Evolutionary conservation across 2,797 vertebrate species (phyloP).

Genomic region (Poecilia picta): DNA sequence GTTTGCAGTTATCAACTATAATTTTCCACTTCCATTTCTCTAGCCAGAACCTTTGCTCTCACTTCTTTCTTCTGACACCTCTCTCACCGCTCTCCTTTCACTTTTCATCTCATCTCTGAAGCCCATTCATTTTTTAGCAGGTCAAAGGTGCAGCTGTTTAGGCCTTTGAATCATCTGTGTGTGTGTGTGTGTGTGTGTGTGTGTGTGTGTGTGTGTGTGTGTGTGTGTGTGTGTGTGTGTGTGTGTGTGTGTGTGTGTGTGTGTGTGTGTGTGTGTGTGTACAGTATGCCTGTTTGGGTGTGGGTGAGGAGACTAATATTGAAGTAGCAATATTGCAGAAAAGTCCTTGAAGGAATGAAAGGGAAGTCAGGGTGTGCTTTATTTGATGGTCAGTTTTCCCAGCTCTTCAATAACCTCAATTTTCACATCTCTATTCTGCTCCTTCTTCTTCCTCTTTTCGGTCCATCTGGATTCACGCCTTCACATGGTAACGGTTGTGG

Average conservation of each 20-base stretch:
- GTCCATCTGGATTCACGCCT: slow-evolving; percentile 18
- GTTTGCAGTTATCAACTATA: slow-evolving; percentile 26
- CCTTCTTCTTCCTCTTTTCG: slow-evolving; percentile 17
- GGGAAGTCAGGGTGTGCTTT: slow-evolving; percentile 38
- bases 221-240: background rate
- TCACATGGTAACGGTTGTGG: slow-evolving; percentile 18
- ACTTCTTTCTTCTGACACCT: slow-evolving; percentile 27
- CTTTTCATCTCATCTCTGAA: slow-evolving; percentile 65
- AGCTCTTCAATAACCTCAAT: slow-evolving; percentile 41
- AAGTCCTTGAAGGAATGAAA: slow-evolving; percentile 67
- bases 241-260: slow-evolving; percentile 23
- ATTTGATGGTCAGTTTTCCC: slow-evolving; percentile 57
- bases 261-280: background rate
- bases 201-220: slow-evolving; percentile 23
- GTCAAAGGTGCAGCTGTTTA: slow-evolving; percentile 65
- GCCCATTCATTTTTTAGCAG: slow-evolving; percentile 75
- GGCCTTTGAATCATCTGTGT: slow-evolving; percentile 43
- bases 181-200: slow-evolving; percentile 19
- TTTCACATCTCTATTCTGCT: slow-evolving; percentile 11
- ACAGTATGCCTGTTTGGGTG: slow-evolving; percentile 36
- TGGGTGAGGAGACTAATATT: slow-evolving; percentile 59
- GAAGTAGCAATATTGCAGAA: slow-evolving; percentile 65
- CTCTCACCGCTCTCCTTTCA: slow-evolving; percentile 57
- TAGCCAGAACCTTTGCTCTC: slow-evolving; percentile 34
- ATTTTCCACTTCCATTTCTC: slow-evolving; percentile 35